Evolutionary conservation across 2,888 invertebrate species (phyloP).

Genomic region (Synanthedon myopaeformis): DNA sequence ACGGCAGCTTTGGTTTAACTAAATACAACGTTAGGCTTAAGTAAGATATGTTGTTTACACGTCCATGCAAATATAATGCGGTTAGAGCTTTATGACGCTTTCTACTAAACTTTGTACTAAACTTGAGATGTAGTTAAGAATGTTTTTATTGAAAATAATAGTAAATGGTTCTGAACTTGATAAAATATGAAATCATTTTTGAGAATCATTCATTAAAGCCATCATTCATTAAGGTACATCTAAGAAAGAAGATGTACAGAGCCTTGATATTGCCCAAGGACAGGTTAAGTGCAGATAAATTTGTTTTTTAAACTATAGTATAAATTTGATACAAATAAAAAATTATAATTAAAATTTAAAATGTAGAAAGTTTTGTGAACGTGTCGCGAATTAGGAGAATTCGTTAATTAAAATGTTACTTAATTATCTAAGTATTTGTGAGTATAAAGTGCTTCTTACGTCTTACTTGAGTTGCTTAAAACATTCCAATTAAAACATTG

Average conservation of each 20-base stretch:
- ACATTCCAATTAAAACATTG: constrained; percentile 37
- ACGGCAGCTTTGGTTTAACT: constrained; percentile 52
- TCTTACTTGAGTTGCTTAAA: constrained; percentile 21
- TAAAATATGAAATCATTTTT: too few relatives aligned
- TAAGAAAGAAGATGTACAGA: too few relatives aligned
- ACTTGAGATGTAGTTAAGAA: too few relatives aligned
- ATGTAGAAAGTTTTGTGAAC: background rate
- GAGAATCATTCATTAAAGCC: too few relatives aligned
- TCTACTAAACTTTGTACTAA: background rate
- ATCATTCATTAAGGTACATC: too few relatives aligned
- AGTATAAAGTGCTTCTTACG: constrained; percentile 25
- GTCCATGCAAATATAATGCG: constrained; percentile 15
- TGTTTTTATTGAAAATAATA: too few relatives aligned
- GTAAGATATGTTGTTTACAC: constrained; percentile 49
- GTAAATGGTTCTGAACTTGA: too few relatives aligned
- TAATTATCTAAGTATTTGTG: constrained; percentile 30
- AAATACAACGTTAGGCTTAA: constrained; percentile 61
- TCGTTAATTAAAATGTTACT: constrained; percentile 27
- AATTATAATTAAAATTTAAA: background rate
- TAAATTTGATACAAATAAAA: background rate
- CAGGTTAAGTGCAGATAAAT: too few relatives aligned
- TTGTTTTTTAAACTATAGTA: too few relatives aligned
- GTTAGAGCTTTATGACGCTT: background rate
- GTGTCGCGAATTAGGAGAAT: constrained; percentile 7
- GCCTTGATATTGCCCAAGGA: too few relatives aligned